These are phyloP conservation scores for Apteryx owenii DNA, from an alignment of 2,113 vertebrate genomes.

Conservation along the genomic window DNA sequence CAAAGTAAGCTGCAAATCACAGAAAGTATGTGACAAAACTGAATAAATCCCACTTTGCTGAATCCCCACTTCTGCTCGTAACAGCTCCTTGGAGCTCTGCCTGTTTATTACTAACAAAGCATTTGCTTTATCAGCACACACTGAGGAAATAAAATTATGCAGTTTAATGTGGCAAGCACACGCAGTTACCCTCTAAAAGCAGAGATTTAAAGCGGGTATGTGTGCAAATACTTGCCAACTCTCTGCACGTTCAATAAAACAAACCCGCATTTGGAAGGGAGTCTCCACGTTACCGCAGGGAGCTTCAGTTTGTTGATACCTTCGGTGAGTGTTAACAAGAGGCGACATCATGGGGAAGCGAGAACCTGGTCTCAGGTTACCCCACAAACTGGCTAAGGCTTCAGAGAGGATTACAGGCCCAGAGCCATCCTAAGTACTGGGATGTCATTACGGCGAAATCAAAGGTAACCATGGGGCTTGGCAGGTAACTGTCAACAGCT, in stretches of 20 bases:
- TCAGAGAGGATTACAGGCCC: constrained; percentile 72
- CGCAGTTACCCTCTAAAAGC: background rate
- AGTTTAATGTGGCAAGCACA: background rate
- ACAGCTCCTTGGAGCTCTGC: background rate
- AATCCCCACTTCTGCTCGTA: background rate
- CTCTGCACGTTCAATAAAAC: background rate
- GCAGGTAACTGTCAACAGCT: constrained; percentile 84
- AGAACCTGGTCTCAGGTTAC: constrained; percentile 76
- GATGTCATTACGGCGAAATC: constrained; percentile 80
- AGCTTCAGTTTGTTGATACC: constrained; percentile 16
- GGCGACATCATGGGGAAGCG: constrained; percentile 30
- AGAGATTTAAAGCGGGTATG: background rate
- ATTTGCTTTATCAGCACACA: background rate
- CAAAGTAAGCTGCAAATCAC: background rate
- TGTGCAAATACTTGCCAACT: background rate
- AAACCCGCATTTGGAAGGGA: background rate
- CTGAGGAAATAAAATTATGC: background rate
- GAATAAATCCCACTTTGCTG: background rate
- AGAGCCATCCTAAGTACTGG: constrained; percentile 68
- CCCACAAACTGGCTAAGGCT: constrained; percentile 71
- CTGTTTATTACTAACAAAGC: background rate
- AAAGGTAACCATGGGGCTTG: constrained; percentile 79
- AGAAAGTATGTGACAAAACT: background rate
- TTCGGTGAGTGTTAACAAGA: constrained; percentile 59
- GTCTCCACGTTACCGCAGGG: background rate